phyloP scores from a whole-genome alignment of 2,797 vertebrate species.

The Aphelocoma californica region DNA sequence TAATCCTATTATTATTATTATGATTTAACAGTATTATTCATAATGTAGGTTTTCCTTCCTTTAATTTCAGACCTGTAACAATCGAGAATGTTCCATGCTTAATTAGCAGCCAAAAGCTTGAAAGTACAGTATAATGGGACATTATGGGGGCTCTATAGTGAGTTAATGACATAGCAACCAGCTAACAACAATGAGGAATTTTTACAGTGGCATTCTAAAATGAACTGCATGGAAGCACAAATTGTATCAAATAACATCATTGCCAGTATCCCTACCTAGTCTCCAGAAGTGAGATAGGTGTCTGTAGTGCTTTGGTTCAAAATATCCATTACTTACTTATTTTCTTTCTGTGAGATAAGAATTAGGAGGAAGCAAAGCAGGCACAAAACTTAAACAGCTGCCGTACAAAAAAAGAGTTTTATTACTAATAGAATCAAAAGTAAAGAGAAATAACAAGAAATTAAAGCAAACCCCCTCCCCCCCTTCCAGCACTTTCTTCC shows the following conservation, averaged over 20 bases:
- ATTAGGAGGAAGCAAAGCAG: too few relatives aligned
- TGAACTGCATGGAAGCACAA: not conserved
- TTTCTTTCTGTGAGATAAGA: too few relatives aligned
- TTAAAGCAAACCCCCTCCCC: too few relatives aligned
- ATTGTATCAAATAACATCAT: not conserved
- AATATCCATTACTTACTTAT: too few relatives aligned
- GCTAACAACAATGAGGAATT: constrained; percentile 39
- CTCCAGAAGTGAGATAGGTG: not conserved
- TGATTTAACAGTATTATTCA: constrained; percentile 61
- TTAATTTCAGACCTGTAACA: constrained; percentile 59
- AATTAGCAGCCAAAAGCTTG: constrained; percentile 61
- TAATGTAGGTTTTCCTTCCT: constrained; percentile 62
- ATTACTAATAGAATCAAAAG: too few relatives aligned
- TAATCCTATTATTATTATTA: constrained; percentile 67
- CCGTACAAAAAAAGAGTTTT: too few relatives aligned
- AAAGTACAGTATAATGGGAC: constrained; percentile 52
- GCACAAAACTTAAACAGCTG: too few relatives aligned
- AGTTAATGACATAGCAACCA: constrained; percentile 54
- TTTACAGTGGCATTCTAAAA: constrained; percentile 29
- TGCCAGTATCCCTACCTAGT: not conserved
- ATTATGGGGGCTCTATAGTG: constrained; percentile 25
- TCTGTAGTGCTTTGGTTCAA: too few relatives aligned
- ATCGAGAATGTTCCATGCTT: constrained; percentile 58
- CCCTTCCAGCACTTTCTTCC: too few relatives aligned
- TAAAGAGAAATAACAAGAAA: too few relatives aligned